Percentiles rank a stretch among this genome's conserved stretches.
Evolutionary conservation across 2,113 vertebrate genomes (phyloP).

Genomic region (Scomber colias): DNA sequence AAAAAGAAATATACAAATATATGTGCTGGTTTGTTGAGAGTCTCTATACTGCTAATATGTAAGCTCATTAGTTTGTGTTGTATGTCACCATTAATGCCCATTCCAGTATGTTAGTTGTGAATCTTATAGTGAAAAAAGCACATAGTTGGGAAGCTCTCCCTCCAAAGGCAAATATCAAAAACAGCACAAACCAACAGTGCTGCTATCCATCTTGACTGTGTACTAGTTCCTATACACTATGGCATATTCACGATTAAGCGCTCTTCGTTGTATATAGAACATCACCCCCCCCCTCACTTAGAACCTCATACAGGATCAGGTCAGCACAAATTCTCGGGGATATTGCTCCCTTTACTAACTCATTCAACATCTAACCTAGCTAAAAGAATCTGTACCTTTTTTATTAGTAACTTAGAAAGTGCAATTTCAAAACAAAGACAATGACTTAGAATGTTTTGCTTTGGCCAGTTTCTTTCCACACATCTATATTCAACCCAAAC

Average conservation of each 20-base stretch:
- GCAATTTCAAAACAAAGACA: slow-evolving; percentile 86
- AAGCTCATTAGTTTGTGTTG: slow-evolving; percentile 74
- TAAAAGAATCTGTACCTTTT: slow-evolving; percentile 58
- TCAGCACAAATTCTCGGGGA: slow-evolving; percentile 60
- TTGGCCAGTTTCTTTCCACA: slow-evolving; percentile 86
- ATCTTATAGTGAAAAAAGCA: slow-evolving; percentile 83
- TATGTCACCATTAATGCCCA: slow-evolving; percentile 82
- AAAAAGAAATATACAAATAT: slow-evolving; percentile 81
- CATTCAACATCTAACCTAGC: slow-evolving; percentile 61
- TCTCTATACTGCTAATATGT: slow-evolving; percentile 79
- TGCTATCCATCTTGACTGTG: slow-evolving; percentile 78
- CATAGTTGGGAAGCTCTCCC: slow-evolving; percentile 83
- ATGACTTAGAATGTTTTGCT: slow-evolving; percentile 82
- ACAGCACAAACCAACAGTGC: slow-evolving; percentile 84
- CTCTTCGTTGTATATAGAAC: slow-evolving; percentile 75
- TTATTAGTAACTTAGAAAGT: slow-evolving; percentile 83
- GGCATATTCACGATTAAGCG: slow-evolving; percentile 83
- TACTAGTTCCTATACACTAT: slow-evolving; percentile 83
- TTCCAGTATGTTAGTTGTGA: slow-evolving; percentile 79
- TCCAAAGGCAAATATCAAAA: slow-evolving; percentile 87
- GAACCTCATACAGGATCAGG: slow-evolving; percentile 65
- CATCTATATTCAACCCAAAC: slow-evolving; percentile 73
- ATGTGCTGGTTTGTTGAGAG: slow-evolving; percentile 87
- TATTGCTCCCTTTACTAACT: slow-evolving; percentile 64
- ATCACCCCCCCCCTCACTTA: slow-evolving; percentile 49